These are phyloP conservation scores for Galeopterus variegatus DNA, from an alignment of 2,113 vertebrate species.

Conservation along the genomic window DNA sequence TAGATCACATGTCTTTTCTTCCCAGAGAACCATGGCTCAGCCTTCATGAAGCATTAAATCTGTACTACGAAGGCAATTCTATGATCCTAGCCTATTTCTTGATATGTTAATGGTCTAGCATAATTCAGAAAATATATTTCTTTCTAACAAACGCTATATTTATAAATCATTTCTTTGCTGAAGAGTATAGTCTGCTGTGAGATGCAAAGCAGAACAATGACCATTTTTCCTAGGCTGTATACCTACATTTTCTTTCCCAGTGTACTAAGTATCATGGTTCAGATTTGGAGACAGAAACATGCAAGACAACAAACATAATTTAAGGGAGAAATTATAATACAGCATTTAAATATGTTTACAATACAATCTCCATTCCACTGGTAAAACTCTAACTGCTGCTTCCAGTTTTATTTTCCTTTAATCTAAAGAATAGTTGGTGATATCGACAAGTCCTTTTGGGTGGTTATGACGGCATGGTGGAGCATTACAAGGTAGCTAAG, in stretches of 20 bases:
- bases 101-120: not conserved
- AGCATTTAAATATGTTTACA: not conserved
- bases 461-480: not conserved
- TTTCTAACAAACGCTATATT: conserved; percentile 14
- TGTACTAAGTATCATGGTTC: not conserved
- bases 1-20: not conserved
- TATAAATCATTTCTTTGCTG: conserved; percentile 22
- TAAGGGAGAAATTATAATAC: not conserved
- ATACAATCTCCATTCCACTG: not conserved
- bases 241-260: not conserved
- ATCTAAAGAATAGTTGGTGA: not conserved
- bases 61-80: not conserved
- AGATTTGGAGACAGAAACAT: not conserved
- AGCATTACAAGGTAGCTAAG: not conserved
- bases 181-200: not conserved
- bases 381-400: not conserved
- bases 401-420: not conserved
- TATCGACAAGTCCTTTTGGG: not conserved
- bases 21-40: not conserved
- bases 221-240: not conserved
- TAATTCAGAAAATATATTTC: conserved; percentile 2
- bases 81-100: not conserved
- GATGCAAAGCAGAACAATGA: not conserved
- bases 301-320: not conserved
- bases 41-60: not conserved